Evolutionary conservation across 1,140 invertebrate genomes (phyloP), one percentile per base, ranked within the genome.

Genomic region (Saccostrea cuccullata): DNA sequence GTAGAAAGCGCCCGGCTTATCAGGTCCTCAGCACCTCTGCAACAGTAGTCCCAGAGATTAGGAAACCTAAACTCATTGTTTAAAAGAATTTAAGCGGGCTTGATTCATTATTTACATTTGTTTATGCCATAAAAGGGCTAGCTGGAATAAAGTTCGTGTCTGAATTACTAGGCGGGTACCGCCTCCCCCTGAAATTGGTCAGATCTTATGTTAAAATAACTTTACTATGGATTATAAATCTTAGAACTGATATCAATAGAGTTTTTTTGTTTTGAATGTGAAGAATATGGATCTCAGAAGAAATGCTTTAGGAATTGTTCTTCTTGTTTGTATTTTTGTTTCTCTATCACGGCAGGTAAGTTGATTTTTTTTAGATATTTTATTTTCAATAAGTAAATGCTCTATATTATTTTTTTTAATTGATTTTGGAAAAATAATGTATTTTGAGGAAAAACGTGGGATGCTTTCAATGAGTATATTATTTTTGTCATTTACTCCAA

Each of bases 81-180:
- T 77, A 77, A 77, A 77, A 77, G 70, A 77, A 77, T 77, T 77
- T 77, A 77, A 77, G 70, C 70, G 70, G 70, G 30, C 26, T 77
- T 77, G 70, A 26, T 77, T 36, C 70, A 77, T 77, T 77, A 77
- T 77, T 77, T 77, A 77, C 70, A 77, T 77, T 77, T 77, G 70
- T 77, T 77, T 77, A 77, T 77, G 70, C 70, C 30, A 26, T 77
- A 77, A 15, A 77, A 77, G 70, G 70, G 70, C 23, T 77, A 26
- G 70, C 70, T 13, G 13, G 23, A 26, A 77, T 77, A 77, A 77
- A 36, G 70, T 77, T 77, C 70, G 70, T 77, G 26, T 77, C 26
- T 77, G 70, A 13, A 77, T 77, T 13, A 26, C 70, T 77, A 77
- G 70, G 70, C 70, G 70, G 26, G 11, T 26, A 26, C 30, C 70